A percentile compares a stretch with the other conserved stretches of the same genome.
phyloP scores from a whole-genome alignment of 2,797 vertebrate species.

The Chelmon rostratus region DNA sequence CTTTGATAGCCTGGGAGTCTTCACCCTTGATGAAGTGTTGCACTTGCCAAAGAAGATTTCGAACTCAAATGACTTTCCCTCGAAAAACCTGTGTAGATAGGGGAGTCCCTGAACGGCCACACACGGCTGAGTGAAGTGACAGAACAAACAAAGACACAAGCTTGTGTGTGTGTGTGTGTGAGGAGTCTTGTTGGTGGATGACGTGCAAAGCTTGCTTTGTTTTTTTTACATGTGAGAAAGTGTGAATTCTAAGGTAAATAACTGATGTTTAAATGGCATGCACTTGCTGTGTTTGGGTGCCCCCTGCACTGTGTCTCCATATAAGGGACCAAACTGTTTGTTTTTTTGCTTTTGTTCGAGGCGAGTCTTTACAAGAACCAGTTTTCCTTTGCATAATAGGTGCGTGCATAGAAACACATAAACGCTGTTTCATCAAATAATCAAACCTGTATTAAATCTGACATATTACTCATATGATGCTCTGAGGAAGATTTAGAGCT shows the following conservation, averaged over 20 bases:
- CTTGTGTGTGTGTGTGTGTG: slow-evolving; percentile 53
- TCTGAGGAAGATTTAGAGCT: background rate
- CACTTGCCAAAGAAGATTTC: slow-evolving; percentile 94
- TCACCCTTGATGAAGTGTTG: slow-evolving; percentile 97
- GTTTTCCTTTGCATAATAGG: slow-evolving; percentile 7
- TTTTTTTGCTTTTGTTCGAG: background rate
- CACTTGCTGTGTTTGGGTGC: slow-evolving; percentile 3
- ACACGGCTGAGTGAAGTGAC: slow-evolving; percentile 87
- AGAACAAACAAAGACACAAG: slow-evolving; percentile 89
- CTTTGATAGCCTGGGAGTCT: slow-evolving; percentile 95
- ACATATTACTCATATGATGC: background rate
- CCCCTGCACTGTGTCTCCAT: background rate
- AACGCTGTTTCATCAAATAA: background rate
- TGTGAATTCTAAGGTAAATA: slow-evolving; percentile 77
- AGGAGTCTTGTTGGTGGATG: slow-evolving; percentile 13
- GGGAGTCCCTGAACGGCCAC: slow-evolving; percentile 89
- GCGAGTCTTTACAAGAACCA: background rate
- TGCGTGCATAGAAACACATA: background rate
- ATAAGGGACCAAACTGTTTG: background rate
- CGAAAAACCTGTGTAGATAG: slow-evolving; percentile 89
- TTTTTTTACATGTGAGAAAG: slow-evolving; percentile 12
- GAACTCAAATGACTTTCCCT: slow-evolving; percentile 96
- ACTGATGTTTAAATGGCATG: slow-evolving; percentile 78
- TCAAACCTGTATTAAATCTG: background rate
- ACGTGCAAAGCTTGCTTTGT: slow-evolving; percentile 31